Base-by-base conservation (phyloP, 2,888 invertebrate species). In the Drosophila neoperkinsi region DNA sequence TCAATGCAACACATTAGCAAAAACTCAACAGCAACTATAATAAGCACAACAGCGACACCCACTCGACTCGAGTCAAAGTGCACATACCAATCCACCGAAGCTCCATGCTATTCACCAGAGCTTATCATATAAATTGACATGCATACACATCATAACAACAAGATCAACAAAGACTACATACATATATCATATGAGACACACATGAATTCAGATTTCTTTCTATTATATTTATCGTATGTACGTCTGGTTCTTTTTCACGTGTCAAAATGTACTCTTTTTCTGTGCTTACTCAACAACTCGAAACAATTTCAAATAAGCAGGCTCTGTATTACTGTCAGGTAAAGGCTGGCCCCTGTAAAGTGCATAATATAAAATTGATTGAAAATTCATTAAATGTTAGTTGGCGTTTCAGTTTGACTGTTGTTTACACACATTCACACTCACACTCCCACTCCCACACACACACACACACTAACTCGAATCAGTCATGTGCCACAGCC, bases 311-410 rank as follows among this genome's bases (percentile, higher is more conserved):
- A 73, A 79, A 46, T 61, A 57, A 63, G 90, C 92, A 93, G 93
- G 93, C 93, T 91, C 93, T 89, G 92, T 93, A 57, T 41, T 57
- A 91, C 88, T 93, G 92, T 93, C 93, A 93, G 93, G 93, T 93
- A 93, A 93, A 91, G 88, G 77, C 80, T 79, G 61, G 79, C 66
- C 53, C 68, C 68, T 73, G 63, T 63, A 83, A 71, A 69, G 70
- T 82, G 77, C 79, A 86, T 85, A 84, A 50, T 71, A 64, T 72
- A 60, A 81, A 58, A 74, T 74, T 79, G 81, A 87, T 74, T 88
- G 69, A 75, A 71, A 72, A 61, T 81, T 76, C 87, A 79, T 88
- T 84, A 74, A 85, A 67, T 89, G 84, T 90, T 85, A 85, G 90
- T 84, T 88, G 88, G 74, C 77, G 82, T 90, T 89, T 81, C 75